Base-by-base conservation (phyloP, 2,888 invertebrate genomes). In the Xanthorhoe designata region DNA sequence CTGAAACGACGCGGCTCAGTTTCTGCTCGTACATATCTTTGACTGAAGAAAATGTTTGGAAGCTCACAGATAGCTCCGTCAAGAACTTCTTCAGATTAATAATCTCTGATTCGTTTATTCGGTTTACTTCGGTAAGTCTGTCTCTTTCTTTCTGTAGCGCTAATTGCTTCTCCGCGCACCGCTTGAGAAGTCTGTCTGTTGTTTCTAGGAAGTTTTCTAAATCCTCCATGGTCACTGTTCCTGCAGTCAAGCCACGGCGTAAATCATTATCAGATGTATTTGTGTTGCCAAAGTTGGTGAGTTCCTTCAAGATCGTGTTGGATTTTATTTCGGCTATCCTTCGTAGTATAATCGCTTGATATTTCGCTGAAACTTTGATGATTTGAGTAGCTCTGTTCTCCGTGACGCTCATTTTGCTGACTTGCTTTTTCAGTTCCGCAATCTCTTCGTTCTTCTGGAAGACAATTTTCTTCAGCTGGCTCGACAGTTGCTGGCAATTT, bases 151-250 rank as follows among this genome's bases (percentile, higher is more conserved):
- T 92, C 67, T 90, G 90, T 59, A 92, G 72, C 1, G 79, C 71
- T 7, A 80, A 65, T 70, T 91, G 91, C 69, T 86, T 91, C 45
- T 92, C 93, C 0, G 90, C 81, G 70, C 91, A 92, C 38, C 87
- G 82, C 61, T 82, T 85, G 15, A 92, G 67, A 69, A 91, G 92
- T 71, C 82, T 84, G 61, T 93, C 93, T 0, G 91, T 92, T 0
- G 91, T 92, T 69, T 93, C 93, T 49, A 93, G 73, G 79, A 92
- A 93, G 75, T 89, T 90, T 72, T 93, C 93, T 15, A 93, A 75
- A 60, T 92, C 92, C 66, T 92, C 91, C 88, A 92, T 91, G 0
- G 92, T 92, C 6, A 93, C 81, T 0, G 87, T 79, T 6, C 91
- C 92, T 0, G 88, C 84, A 62, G 75, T 86, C 10, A 91, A 69